These are phyloP conservation scores for Saccopteryx leptura DNA, from an alignment of 2,113 vertebrate genomes.

Conservation along the genomic window DNA sequence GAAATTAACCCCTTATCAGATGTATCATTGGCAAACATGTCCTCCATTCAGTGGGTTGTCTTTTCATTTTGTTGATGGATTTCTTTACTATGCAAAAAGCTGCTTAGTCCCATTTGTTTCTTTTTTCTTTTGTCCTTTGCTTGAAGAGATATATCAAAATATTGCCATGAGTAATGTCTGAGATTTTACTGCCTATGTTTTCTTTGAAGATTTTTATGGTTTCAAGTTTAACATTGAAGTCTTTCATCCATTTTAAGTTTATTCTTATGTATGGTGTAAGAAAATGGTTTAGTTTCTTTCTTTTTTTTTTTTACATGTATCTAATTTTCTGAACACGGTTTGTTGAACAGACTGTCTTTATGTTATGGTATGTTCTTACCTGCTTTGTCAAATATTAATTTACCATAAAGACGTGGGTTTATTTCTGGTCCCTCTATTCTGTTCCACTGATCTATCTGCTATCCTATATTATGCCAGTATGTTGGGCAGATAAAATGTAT, in stretches of 20 bases:
- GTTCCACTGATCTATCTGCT: no score
- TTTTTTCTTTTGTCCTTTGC: neutral
- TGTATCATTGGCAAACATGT: neutral
- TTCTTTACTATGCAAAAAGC: neutral
- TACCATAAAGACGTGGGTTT: neutral
- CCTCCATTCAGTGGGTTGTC: neutral
- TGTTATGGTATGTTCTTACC: neutral
- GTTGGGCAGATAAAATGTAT: no score
- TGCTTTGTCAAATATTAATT: neutral
- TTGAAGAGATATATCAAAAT: neutral
- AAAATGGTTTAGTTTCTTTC: neutral
- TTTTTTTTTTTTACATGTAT: neutral
- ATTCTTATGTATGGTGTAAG: neutral
- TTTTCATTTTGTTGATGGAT: neutral
- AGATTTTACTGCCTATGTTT: neutral
- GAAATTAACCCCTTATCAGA: neutral
- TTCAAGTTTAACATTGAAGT: neutral
- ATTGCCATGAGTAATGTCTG: neutral
- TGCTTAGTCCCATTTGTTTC: neutral
- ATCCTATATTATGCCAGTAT: no score
- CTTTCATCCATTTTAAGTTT: neutral
- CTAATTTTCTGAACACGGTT: neutral
- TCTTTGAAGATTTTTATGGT: neutral
- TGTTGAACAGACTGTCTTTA: neutral
- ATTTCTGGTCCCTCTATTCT: neutral